Percentiles rank a stretch among this genome's conserved stretches.
Conservation (phyloP, 2,113 vertebrate species). For the Pica pica region DNA sequence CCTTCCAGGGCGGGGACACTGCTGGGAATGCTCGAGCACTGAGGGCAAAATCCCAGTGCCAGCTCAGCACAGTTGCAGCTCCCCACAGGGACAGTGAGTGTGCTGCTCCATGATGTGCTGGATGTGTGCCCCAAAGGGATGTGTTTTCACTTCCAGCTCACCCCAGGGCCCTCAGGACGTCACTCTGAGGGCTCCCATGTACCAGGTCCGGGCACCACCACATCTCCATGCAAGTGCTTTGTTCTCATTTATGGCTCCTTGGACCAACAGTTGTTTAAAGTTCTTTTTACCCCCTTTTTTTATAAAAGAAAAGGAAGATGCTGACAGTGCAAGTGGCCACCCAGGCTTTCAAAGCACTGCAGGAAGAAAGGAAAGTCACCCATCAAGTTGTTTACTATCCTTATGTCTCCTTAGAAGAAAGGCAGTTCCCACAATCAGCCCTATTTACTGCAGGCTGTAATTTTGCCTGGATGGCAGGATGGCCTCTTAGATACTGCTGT, state of each 20-base stretch:
- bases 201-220: background rate
- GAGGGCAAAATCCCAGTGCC: background rate
- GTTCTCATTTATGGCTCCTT: background rate
- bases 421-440: constrained; percentile 18
- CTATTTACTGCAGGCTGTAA: background rate
- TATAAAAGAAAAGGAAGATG: background rate
- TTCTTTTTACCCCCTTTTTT: background rate
- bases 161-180: background rate
- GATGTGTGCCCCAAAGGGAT: background rate
- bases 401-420: background rate
- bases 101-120: background rate
- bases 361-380: constrained; percentile 25
- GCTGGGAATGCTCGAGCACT: background rate
- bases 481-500: background rate
- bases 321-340: constrained; percentile 33
- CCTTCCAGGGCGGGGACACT: background rate
- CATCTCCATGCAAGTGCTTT: background rate
- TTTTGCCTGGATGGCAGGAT: background rate
- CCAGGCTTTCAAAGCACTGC: constrained; percentile 40
- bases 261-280: background rate
- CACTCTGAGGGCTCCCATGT: background rate
- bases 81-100: background rate
- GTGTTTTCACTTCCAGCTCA: background rate
- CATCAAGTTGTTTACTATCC: constrained; percentile 17
- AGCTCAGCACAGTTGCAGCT: background rate